These are phyloP conservation scores for Rhogogaster chlorosoma DNA, from an alignment of 2,888 invertebrate genomes.

Conservation along the genomic window DNA sequence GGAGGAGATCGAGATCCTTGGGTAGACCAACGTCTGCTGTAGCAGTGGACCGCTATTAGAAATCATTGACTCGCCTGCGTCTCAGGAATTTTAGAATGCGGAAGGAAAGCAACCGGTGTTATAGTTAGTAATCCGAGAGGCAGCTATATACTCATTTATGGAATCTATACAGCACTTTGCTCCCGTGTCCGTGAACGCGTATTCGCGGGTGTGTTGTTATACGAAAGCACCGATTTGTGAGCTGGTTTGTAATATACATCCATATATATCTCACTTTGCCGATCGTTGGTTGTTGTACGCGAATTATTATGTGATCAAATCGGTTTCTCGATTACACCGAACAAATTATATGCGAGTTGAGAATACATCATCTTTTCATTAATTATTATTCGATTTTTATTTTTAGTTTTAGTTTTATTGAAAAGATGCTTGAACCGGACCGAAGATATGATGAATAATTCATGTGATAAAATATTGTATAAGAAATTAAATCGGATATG, in stretches of 20 bases:
- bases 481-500: not conserved
- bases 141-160: conserved; percentile 16
- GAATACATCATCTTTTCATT: not conserved
- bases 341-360: not conserved
- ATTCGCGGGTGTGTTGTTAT: conserved; percentile 11
- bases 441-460: not conserved
- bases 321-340: not conserved
- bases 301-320: not conserved
- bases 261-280: conserved; percentile 4
- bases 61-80: conserved; percentile 66
- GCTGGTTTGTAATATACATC: too few relatives aligned
- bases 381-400: not conserved
- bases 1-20: conserved; percentile 52
- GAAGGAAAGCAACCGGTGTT: conserved; percentile 71
- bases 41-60: conserved; percentile 61
- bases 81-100: conserved; percentile 72
- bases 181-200: conserved; percentile 26
- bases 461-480: not conserved
- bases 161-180: conserved; percentile 32
- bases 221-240: conserved; percentile 14
- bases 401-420: not conserved
- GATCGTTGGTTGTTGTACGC: not conserved
- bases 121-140: conserved; percentile 68
- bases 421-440: not conserved
- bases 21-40: conserved; percentile 11